A percentile compares a stretch with the other conserved stretches of the same genome.
Conservation (phyloP, 2,797 vertebrate species). For the Meriones psammophilus region DNA sequence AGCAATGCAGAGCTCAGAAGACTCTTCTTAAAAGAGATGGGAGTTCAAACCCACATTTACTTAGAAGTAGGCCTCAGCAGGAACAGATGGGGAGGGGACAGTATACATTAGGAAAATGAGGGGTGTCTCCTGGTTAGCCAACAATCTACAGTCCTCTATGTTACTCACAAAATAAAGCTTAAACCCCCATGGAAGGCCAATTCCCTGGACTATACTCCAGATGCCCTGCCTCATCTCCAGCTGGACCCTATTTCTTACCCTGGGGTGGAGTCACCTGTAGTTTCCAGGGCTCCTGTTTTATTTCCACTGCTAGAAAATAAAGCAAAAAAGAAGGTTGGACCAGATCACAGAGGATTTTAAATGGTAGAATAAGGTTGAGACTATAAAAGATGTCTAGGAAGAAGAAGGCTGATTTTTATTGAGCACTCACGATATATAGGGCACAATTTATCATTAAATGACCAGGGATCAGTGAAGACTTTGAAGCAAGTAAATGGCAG, state of each 20-base stretch:
- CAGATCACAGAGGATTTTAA: background rate
- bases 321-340: background rate
- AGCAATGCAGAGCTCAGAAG: background rate
- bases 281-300: background rate
- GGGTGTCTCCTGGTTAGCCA: background rate
- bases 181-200: background rate
- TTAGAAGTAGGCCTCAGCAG: background rate
- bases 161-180: background rate
- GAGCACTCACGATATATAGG: background rate
- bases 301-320: background rate
- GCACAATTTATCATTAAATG: background rate
- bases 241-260: background rate
- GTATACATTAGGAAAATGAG: background rate
- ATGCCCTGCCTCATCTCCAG: background rate
- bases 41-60: background rate
- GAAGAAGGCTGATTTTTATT: background rate
- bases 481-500: background rate
- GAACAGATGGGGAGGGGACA: background rate
- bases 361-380: background rate
- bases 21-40: background rate
- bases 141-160: background rate
- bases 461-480: background rate
- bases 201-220: background rate
- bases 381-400: background rate
- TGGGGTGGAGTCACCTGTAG: rapidly evolving